These are phyloP conservation scores for Melinopterus prodromus DNA, from an alignment of 2,888 invertebrate species.

Conservation along the genomic window DNA sequence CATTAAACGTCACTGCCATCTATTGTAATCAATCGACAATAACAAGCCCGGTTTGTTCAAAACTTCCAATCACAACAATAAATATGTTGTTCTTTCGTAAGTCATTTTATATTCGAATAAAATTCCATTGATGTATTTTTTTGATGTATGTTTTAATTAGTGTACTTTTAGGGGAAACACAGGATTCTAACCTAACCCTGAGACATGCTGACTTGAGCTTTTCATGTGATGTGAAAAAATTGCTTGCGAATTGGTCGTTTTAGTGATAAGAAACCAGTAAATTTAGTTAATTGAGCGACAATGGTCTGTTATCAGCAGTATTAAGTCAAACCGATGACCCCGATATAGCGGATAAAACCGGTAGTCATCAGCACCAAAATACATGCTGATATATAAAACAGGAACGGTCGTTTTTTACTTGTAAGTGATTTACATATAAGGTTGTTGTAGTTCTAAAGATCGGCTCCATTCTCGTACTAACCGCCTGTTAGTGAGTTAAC, in stretches of 20 bases:
- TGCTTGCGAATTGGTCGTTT: background rate
- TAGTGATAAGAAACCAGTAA: background rate
- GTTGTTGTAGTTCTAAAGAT: background rate
- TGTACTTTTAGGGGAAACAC: background rate
- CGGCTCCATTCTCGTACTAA: background rate
- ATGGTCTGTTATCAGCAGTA: background rate
- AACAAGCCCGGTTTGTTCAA: background rate
- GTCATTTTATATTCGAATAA: no score
- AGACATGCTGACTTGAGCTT: background rate
- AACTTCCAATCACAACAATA: background rate
- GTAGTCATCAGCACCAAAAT: background rate
- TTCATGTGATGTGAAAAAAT: background rate
- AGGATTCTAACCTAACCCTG: background rate
- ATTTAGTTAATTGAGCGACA: conserved; percentile 4
- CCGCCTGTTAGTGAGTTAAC: background rate
- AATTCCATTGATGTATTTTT: no score
- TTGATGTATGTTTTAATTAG: no score
- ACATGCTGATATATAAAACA: background rate
- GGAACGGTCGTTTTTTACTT: background rate
- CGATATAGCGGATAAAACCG: background rate
- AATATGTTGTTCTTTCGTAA: no score
- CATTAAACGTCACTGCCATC: background rate
- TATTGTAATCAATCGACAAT: background rate
- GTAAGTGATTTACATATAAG: background rate
- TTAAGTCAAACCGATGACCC: background rate